Conservation (phyloP, 1,140 invertebrate genomes). For the Drosophila willistoni region DNA sequence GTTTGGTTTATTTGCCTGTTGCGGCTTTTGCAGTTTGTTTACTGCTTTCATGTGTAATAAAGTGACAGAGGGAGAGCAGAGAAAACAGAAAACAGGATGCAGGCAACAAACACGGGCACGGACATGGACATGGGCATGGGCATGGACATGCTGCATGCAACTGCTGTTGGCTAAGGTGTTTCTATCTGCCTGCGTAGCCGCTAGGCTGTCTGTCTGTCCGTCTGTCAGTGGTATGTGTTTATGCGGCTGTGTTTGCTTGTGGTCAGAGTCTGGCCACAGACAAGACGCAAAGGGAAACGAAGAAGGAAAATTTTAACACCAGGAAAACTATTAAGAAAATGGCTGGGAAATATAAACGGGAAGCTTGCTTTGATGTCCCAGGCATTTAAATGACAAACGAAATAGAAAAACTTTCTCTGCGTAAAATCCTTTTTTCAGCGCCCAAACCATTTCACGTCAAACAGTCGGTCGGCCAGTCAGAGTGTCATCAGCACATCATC, state of each 20-base stretch:
- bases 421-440: constrained; percentile 52
- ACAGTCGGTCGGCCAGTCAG: constrained; percentile 38
- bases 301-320: constrained; percentile 37
- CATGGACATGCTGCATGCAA: not conserved
- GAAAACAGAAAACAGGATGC: constrained; percentile 16
- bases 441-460: constrained; percentile 18
- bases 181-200: not conserved
- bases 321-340: constrained; percentile 74
- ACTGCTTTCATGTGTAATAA: constrained; percentile 40
- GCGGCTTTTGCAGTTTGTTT: constrained; percentile 42
- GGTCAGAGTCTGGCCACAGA: constrained; percentile 45
- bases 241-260: constrained; percentile 14
- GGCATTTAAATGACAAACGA: constrained; percentile 67
- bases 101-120: constrained; percentile 40
- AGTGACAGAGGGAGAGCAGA: constrained; percentile 20
- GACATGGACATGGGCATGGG: constrained; percentile 12
- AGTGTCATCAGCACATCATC: constrained; percentile 64
- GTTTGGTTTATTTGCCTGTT: constrained; percentile 30
- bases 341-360: constrained; percentile 58
- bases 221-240: constrained; percentile 4
- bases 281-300: constrained; percentile 31
- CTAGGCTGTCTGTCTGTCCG: not conserved
- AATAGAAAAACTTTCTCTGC: constrained; percentile 59
- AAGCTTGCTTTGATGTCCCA: constrained; percentile 49
- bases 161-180: not conserved